These are phyloP conservation scores for Hirtodrosophila cameraria DNA, from an alignment of 2,888 invertebrate species.

Conservation along the genomic window DNA sequence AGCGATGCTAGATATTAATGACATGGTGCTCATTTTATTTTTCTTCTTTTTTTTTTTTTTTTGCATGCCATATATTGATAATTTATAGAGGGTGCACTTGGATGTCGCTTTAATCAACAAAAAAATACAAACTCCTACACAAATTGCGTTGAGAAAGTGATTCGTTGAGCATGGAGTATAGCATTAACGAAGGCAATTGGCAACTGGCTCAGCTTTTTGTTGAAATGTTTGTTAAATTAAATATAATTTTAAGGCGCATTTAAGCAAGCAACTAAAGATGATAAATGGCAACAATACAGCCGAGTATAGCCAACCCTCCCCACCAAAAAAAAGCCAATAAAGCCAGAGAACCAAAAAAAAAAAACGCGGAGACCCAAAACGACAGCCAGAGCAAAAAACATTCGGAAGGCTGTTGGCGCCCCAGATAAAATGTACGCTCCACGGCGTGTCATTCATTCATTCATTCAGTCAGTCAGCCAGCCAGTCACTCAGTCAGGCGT, in stretches of 20 bases:
- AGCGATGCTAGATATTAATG: constrained; percentile 1
- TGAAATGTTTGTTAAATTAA: constrained; percentile 54
- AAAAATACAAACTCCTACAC: constrained; percentile 19
- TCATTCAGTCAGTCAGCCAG: constrained; percentile 11
- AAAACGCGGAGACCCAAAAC: constrained; percentile 6
- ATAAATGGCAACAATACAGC: constrained; percentile 55
- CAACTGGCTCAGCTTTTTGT: constrained; percentile 12
- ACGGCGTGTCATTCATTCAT: constrained; percentile 36
- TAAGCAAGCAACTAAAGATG: constrained; percentile 64
- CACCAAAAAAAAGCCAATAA: constrained; percentile 39
- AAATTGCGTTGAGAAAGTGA: constrained; percentile 31
- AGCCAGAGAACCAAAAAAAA: constrained; percentile 18
- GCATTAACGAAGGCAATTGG: constrained; percentile 8
- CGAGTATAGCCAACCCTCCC: not conserved
- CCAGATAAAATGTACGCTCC: constrained; percentile 39
- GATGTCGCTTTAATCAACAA: constrained; percentile 33
- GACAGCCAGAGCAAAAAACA: constrained; percentile 16
- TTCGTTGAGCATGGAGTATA: not conserved
- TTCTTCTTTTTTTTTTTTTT: not conserved
- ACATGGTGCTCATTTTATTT: not conserved
- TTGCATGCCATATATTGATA: constrained; percentile 10
- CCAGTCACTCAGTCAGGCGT: constrained; percentile 1
- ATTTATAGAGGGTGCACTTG: constrained; percentile 15
- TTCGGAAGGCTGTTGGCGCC: constrained; percentile 48
- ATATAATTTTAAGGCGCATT: constrained; percentile 61